Conservation (phyloP, 1,140 invertebrate species). For the Aphaenogaster ashmeadi region DNA sequence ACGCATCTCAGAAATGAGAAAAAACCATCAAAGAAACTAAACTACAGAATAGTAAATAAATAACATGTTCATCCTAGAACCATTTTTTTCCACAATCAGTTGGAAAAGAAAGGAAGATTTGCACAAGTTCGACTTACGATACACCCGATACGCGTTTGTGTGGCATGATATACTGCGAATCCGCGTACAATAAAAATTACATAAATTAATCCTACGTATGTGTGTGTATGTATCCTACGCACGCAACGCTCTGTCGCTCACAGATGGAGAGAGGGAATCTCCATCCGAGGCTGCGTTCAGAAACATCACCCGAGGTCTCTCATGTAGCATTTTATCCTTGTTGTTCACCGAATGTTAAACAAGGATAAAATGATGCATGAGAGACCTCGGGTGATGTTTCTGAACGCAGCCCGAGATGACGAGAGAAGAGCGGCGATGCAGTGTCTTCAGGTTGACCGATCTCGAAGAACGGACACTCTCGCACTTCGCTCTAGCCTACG, state of each 20-base stretch:
- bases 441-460: conserved; percentile 3
- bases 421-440: not conserved
- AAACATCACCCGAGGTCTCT: too few relatives aligned
- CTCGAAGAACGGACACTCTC: conserved; percentile 10
- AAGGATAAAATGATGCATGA: too few relatives aligned
- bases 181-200: conserved; percentile 47
- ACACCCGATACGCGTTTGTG: not conserved
- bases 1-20: not conserved
- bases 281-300: too few relatives aligned
- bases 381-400: too few relatives aligned
- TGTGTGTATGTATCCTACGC: conserved; percentile 13
- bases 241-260: not conserved
- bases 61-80: not conserved
- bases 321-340: too few relatives aligned
- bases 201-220: conserved; percentile 69
- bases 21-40: not conserved
- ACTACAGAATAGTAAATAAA: conserved; percentile 34
- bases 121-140: conserved; percentile 7
- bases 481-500: conserved; percentile 24
- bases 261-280: conserved; percentile 24
- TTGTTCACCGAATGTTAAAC: too few relatives aligned
- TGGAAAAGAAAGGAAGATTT: not conserved
- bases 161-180: not conserved
- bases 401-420: too few relatives aligned
- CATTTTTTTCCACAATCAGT: not conserved